Evolutionary conservation across 2,797 vertebrate genomes (phyloP).

Genomic region (Malacoraja senta): DNA sequence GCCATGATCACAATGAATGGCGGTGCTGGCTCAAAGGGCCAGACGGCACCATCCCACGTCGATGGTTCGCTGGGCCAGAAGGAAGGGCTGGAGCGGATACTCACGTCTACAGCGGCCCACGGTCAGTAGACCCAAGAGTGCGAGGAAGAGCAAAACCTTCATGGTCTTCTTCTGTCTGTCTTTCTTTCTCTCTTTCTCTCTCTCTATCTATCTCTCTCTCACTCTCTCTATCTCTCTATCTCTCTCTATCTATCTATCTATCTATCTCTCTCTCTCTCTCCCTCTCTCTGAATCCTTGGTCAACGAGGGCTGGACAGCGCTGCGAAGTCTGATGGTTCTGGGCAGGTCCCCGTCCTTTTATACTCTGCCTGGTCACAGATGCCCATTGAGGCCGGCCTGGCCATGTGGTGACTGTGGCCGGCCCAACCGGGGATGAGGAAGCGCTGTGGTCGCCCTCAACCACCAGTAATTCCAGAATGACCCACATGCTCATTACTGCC

Average conservation of each 20-base stretch:
- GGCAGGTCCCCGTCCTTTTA: background rate
- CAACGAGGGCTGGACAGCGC: background rate
- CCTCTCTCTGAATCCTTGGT: background rate
- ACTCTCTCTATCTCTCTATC: too few species aligned
- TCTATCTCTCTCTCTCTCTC: too few species aligned
- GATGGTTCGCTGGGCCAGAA: background rate
- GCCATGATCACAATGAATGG: too few species aligned
- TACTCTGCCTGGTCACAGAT: background rate
- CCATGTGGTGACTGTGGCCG: background rate
- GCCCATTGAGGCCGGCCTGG: background rate
- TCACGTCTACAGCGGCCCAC: background rate
- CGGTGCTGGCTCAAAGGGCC: too few species aligned
- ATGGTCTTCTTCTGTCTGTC: background rate
- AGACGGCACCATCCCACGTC: too few species aligned
- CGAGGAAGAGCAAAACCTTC: background rate
- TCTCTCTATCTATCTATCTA: too few species aligned
- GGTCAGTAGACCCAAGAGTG: background rate
- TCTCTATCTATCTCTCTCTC: too few species aligned
- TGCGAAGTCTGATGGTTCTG: background rate
- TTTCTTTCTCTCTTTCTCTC: too few species aligned
- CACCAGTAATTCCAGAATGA: slow-evolving; percentile 1
- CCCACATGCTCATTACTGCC: background rate
- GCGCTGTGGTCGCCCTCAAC: background rate
- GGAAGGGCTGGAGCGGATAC: background rate
- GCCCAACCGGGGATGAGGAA: background rate